These are phyloP conservation scores for Mesitornis unicolor DNA, from an alignment of 2,113 vertebrate species.

Conservation along the genomic window DNA sequence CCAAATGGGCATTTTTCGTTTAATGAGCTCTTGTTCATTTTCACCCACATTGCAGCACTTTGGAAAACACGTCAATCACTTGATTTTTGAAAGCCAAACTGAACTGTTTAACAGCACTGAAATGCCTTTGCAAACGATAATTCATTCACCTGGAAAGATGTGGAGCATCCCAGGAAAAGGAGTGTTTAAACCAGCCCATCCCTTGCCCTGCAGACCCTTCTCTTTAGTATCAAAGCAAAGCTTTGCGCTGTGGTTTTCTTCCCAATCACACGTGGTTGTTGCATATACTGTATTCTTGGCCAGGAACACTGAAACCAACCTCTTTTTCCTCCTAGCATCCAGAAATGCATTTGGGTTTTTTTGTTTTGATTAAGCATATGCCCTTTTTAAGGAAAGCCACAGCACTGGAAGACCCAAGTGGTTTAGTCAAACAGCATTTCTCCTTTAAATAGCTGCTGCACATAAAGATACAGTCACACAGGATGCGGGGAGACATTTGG, in stretches of 20 bases:
- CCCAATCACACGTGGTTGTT: not conserved
- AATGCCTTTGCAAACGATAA: not conserved
- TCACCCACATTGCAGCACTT: not conserved
- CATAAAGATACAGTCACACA: not conserved
- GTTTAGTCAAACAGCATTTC: not conserved
- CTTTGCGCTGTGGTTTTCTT: not conserved
- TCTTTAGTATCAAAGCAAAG: not conserved
- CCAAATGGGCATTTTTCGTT: not conserved
- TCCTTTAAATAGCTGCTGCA: not conserved
- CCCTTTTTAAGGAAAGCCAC: not conserved
- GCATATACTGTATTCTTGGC: not conserved
- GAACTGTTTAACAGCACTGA: not conserved
- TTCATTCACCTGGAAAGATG: not conserved
- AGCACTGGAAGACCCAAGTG: not conserved
- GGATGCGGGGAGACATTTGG: not conserved
- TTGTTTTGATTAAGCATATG: not conserved
- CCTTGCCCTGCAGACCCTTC: not conserved
- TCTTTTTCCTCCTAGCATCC: not conserved
- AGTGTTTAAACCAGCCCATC: not conserved
- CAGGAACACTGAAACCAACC: not conserved
- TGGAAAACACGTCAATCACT: not conserved
- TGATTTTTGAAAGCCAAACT: not conserved
- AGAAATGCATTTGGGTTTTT: not conserved
- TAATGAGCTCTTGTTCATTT: not conserved
- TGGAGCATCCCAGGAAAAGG: not conserved